Base-by-base conservation (phyloP, 2,113 vertebrate species). In the Tyrannus savana region DNA sequence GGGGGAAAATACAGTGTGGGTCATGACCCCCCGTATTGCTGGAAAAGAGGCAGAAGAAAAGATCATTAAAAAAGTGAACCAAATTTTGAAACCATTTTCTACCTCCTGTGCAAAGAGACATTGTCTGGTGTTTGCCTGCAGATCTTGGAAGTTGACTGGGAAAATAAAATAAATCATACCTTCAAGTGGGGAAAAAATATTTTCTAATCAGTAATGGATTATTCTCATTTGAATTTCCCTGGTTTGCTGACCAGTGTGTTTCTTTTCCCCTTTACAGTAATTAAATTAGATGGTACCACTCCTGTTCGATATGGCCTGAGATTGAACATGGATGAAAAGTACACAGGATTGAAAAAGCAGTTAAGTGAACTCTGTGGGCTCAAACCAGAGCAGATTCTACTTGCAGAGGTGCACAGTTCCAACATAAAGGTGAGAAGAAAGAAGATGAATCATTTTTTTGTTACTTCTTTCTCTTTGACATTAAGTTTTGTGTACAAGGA, bases 241-340 rank as follows among this genome's bases (percentile, higher is more conserved):
- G 44, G 24, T 27, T 63, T 92, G 50, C 64, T 96, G 90, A 96
- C 64, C 42, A 14, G 14, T 22, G 30, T 28, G 52, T 68, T 88
- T 78, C 60, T 88, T 46, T 97, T 91, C 80, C 93, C 53, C 90
- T 67, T 78, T 93, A 5, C 83, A 99, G 99, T 99, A 87, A 99
- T 99, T 93, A 99, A 99, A 89, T 97, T 99, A 97, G 99, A 99
- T 42, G 99, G 99, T 42, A 99, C 99, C 58, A 99, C 99, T 5
- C 99, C 99, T 3, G 95, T 99, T 64, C 98, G 99, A 58, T 99
- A 98, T 1, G 99, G 99, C 50, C 97, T 99, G 84, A 98, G 99
- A 78, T 59, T 99, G 83, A 99, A 99, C 93, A 99, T 99, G 99
- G 99, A 99, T 89, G 99, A 99, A 89, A 99, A 99, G 87, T 99